Base-by-base conservation (phyloP, 2,113 vertebrate genomes). In the Rattus norvegicus region DNA sequence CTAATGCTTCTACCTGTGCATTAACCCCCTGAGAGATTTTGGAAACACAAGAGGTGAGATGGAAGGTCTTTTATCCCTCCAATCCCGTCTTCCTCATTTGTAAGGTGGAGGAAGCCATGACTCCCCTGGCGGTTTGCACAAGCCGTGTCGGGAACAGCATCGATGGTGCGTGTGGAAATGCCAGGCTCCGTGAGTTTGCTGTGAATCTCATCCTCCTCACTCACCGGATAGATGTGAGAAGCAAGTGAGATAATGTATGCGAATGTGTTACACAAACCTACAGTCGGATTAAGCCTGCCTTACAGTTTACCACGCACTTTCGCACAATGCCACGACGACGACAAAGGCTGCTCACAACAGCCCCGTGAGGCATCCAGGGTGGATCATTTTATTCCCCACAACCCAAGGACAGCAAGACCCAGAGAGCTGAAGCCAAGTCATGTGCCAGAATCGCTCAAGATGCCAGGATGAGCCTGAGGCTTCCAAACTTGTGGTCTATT, bases 191-290 rank as follows among this genome's bases (percentile, higher is more conserved):
- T 75, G 96, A 96, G 88, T 91, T 70, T 59, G 90, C 93, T 87
- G 95, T 75, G 96, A 89, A 69, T 95, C 67, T 39, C 96, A 95
- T 92, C 75, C 88, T 43, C 10, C 49, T 89, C 95, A 95, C 96
- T 84, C 96, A 26, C 95, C n/a, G 91, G 96, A 83, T 91, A 95
- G 94, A 97, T 88, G 97, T 98, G 97, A 97, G 97, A 97, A 97
- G 94, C 95, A 97, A 98, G 96, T 94, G 96, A 97, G 96, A 97
- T 90, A 49, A 93, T 93, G 97, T 84, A 95, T 95, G 86, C 56
- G 96, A 93, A 98, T 72, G 96, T 97, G 97, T 96, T 95, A 97
- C 96, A 97, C 96, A 96, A 97, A 97, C 94, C 96, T 96, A 59
- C 85, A 91, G 97, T 87, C 65, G 16, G 95, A 96, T 94, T 73